These are phyloP conservation scores for Pomatostomus ruficeps DNA, from an alignment of 2,113 vertebrate genomes.

Conservation along the genomic window DNA sequence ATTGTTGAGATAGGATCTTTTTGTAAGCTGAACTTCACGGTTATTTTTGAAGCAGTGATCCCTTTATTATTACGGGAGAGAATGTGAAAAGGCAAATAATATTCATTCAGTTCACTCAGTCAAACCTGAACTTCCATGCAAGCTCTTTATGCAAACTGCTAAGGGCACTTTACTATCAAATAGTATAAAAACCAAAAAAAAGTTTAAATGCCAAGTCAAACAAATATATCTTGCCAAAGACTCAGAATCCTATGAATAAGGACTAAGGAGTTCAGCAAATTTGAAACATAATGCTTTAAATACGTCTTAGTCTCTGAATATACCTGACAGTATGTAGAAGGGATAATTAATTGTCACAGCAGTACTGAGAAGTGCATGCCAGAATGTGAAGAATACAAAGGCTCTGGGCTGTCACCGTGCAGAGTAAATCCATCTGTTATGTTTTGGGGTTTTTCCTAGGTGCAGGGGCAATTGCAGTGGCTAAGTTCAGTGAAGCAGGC, in stretches of 20 bases:
- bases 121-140: neutral
- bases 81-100: neutral
- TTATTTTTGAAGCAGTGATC: neutral
- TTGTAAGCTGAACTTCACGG: neutral
- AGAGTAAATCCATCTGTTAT: neutral
- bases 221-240: constrained; percentile 9
- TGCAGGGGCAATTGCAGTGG: neutral
- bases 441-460: neutral
- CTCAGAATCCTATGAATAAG: constrained; percentile 13
- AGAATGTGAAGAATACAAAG: neutral
- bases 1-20: neutral
- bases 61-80: neutral
- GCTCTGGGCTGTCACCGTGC: neutral
- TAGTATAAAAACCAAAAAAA: neutral
- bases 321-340: neutral
- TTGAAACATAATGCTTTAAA: constrained; percentile 16
- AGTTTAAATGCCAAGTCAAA: constrained; percentile 40
- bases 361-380: neutral
- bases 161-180: constrained; percentile 26
- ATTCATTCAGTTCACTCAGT: neutral
- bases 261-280: neutral
- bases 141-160: neutral
- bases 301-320: neutral
- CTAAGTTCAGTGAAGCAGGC: neutral
- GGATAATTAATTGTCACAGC: constrained; percentile 10